phyloP scores from a whole-genome alignment of 2,113 vertebrate genomes.

The Nettapus auritus region DNA sequence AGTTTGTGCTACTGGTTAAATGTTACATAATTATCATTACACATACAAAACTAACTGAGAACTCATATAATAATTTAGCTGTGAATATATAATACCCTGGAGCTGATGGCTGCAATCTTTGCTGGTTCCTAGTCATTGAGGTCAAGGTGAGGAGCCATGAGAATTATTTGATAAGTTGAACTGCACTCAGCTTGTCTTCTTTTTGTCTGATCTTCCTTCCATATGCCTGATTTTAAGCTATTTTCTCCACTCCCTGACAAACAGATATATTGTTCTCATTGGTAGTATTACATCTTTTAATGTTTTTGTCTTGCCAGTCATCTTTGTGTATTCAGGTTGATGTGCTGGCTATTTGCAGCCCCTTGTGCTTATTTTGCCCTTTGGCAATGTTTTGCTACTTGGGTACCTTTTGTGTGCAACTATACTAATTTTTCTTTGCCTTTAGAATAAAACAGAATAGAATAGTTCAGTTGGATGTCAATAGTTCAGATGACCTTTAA shows the following conservation, averaged over 20 bases:
- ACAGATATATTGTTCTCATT: not conserved
- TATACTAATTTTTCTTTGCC: not conserved
- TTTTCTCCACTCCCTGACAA: not conserved
- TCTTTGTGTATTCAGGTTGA: not conserved
- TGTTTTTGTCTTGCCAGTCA: not conserved
- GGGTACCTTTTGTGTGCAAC: not conserved
- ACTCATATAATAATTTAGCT: not conserved
- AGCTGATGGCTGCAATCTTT: not conserved
- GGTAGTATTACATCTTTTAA: not conserved
- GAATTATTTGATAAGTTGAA: not conserved
- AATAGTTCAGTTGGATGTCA: too few relatives aligned
- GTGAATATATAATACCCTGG: not conserved
- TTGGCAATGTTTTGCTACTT: not conserved
- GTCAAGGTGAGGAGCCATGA: accelerated
- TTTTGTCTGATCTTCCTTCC: not conserved
- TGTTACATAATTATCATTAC: not conserved
- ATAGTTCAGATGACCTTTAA: too few relatives aligned
- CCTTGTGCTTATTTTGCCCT: not conserved
- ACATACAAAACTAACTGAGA: not conserved
- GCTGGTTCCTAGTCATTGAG: not conserved
- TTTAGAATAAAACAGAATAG: too few relatives aligned
- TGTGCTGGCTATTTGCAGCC: not conserved
- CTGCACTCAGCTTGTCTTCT: accelerated
- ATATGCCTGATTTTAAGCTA: not conserved
- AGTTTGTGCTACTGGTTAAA: not conserved